Conservation (phyloP, 2,888 invertebrate species). For the Leptopilina myrica region DNA sequence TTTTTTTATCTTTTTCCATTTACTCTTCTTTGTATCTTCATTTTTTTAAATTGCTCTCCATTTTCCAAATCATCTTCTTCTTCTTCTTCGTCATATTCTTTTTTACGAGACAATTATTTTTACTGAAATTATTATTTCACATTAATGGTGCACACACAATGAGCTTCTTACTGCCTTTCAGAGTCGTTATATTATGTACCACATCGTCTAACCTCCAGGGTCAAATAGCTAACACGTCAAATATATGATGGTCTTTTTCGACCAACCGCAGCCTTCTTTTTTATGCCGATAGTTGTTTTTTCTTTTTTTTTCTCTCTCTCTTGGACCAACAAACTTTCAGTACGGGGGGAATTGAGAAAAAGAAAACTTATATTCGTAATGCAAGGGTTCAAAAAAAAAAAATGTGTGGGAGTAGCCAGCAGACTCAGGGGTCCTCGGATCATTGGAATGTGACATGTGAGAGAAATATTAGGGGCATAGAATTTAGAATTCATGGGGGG, state of each 20-base stretch:
- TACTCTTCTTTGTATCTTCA: too few species aligned
- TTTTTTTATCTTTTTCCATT: too few species aligned
- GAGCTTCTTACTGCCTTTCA: constrained; percentile 15
- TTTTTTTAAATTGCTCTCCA: too few species aligned
- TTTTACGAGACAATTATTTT: constrained; percentile 22
- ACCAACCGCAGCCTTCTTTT: constrained; percentile 13
- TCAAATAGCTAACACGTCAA: constrained; percentile 39
- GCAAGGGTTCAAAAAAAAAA: constrained; percentile 25
- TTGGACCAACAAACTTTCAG: constrained; percentile 1
- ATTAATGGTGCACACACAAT: not conserved
- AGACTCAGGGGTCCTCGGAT: constrained; percentile 25
- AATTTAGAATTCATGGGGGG: constrained; percentile 23
- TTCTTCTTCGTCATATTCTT: too few species aligned
- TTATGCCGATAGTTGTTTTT: not conserved
- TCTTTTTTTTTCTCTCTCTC: not conserved
- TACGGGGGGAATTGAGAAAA: not conserved
- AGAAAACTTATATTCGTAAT: constrained; percentile 3
- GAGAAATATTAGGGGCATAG: constrained; percentile 32
- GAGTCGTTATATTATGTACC: constrained; percentile 23
- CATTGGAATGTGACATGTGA: constrained; percentile 36
- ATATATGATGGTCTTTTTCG: constrained; percentile 22
- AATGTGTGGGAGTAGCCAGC: constrained; percentile 24
- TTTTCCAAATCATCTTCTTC: too few species aligned
- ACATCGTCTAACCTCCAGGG: constrained; percentile 27
- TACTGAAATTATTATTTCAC: not conserved